Evolutionary conservation across 2,113 vertebrate species (phyloP), one percentile per base, ranked within the genome.

Genomic region (Vombatus ursinus): DNA sequence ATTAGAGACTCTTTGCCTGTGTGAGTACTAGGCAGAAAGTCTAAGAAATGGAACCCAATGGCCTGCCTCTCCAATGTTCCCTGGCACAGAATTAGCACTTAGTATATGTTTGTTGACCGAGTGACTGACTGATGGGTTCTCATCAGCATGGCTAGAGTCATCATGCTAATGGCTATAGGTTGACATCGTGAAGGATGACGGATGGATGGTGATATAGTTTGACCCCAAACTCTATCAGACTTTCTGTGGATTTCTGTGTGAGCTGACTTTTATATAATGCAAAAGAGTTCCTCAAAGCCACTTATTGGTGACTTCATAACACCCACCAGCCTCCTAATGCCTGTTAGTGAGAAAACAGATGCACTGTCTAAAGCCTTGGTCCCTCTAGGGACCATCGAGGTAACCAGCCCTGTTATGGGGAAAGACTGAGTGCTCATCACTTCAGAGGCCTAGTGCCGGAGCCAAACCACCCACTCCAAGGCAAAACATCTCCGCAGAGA

Each of bases 91-190:
- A 44, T 84, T 19, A 84, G 68, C 37, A 19, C 16, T 77, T n/a
- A 16, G 68, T n/a, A 37, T 61, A 10, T 37, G 68, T 77, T 77
- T n/a, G 37, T 44, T 22, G 52, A 95, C 47, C 5, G 50, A 93
- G 7, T n/a, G 54, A 95, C n/a, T 7, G 50, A 93, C 7, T 53
- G 97, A 92, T 92, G 95, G 95, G 96, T 97, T 97, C 98, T 98
- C 96, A 97, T 98, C 97, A 94, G 92, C 97, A 97, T 94, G 93
- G 93, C 93, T 97, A n/a, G 61, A 96, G 96, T 97, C 97, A 95
- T 37, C 0, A 93, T 92, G 95, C 92, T 96, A 97, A 94, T 93
- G 93, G 93, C 93, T 93, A 9, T 11, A 5, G 89, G 94, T 52
- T 95, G 97, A 97, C 96, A 57, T 96, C 96, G 97, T 0, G 0